Conservation (phyloP, 2,888 invertebrate species). For the Didymodactylos carnosus region DNA sequence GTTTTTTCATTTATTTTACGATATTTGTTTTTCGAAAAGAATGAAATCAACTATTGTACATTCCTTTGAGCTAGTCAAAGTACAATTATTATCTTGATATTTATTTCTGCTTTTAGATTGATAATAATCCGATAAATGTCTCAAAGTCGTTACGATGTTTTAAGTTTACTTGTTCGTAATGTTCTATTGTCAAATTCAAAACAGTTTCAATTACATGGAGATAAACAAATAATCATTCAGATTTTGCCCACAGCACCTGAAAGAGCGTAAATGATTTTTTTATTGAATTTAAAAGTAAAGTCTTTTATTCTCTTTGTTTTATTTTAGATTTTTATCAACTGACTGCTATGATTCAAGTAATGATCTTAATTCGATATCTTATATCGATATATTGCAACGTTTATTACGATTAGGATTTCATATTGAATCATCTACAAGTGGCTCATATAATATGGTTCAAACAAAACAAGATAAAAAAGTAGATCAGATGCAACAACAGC, state of each 20-base stretch:
- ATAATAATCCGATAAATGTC: no score
- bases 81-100: no score
- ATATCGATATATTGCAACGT: neutral
- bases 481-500: neutral
- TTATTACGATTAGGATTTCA: neutral
- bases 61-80: no score
- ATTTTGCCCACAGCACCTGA: neutral
- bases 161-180: neutral
- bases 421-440: neutral
- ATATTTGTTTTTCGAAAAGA: no score
- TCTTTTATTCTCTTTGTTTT: no score
- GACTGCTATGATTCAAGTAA: neutral
- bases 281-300: no score
- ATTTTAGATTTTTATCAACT: neutral
- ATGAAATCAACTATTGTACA: no score
- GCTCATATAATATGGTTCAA: neutral
- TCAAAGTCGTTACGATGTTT: no score
- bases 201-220: neutral
- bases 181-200: neutral
- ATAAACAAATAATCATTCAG: neutral
- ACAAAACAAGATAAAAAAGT: neutral
- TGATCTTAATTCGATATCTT: neutral
- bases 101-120: no score
- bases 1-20: no score
- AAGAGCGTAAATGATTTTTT: no score